Base-by-base conservation (phyloP, 2,797 vertebrate species). In the Pipistrellus pygmaeus region DNA sequence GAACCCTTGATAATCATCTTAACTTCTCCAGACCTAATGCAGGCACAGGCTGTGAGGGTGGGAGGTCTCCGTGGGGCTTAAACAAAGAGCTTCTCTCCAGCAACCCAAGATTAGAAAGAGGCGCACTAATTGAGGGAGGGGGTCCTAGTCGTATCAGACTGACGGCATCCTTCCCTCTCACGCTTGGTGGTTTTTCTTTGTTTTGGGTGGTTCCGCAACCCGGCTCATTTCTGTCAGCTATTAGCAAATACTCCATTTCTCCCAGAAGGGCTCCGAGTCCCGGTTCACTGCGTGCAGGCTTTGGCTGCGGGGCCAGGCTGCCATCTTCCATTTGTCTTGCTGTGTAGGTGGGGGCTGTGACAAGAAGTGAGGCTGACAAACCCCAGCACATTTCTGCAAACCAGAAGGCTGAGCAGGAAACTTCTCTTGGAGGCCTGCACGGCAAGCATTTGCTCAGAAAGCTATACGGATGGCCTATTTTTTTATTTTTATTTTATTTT, bases 291-390 rank as follows among this genome's bases (percentile, higher is more conserved):
- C 10, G 51, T 12, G 14, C 30, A 21, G 27, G 30, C 60, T 66
- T 5, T 64, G n/a, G 25, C 90, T 66, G 46, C 11, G 1, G 21
- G 21, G 32, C 44, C 1, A 17, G 35, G 71, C 44, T 14, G 6
- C 35, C 81, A 20, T 88, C 85, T 96, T 46, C 23, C 38, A 5
- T 88, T 90, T 86, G 71, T 25, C 8, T 95, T 83, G 87, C 90
- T 85, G 13, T 90, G 96, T 93, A 71, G 1, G 0, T 27, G 46
- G 72, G 85, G 32, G 32, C 69, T 7, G 7, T 77, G 91, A 93
- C 97, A 97, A 96, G 90, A 69, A 68, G 91, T 60, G 96, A 96
- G 95, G 71, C 38, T 38, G 92, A 96, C 60, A 60, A 92, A 94
- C n/a, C 66, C 88, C 91, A 95, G 86, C 82, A 73, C 62, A 8